Base-by-base conservation (phyloP, 2,113 vertebrate species). In the Hydropotes inermis region DNA sequence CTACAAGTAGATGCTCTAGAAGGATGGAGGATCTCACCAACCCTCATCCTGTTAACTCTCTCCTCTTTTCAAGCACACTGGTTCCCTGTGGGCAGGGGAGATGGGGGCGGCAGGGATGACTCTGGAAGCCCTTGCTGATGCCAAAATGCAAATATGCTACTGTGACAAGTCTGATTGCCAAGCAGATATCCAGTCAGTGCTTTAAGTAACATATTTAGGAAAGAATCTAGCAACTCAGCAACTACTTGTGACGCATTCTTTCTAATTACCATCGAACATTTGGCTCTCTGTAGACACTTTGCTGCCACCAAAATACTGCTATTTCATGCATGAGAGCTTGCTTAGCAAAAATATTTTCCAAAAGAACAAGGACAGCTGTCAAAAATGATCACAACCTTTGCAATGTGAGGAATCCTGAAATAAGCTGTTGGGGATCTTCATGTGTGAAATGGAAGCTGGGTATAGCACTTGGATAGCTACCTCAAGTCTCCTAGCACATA, bases 281-380 rank as follows among this genome's bases (percentile, higher is more conserved):
- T 97, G 95, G 28, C 43, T 6, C 2, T 54, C 74, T 81, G 39
- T 0, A 0, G 87, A 97, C 94, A 95, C 7, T 30, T 17, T 60
- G 91, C 87, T 96, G 92, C 95, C 97, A 74, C 95, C 11, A 0
- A 87, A 84, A 57, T 10, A 87, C 79, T 93, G 90, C 23, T 88
- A 28, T 89, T 97, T 92, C 79, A 96, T 36, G 64, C 52, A 93
- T 64, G 96, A 82, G 86, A 50, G 93, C 45, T 87, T 81, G 58
- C 74, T 96, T 95, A 96, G 86, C 95, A 95, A 96, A 97, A 98
- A 97, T 96, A 98, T 98, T 98, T 98, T 95, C 97, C 43, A 88
- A 86, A 94, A 87, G 96, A 98, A 95, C 61, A 92, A 98, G 14
- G 64, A 87, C 94, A 98, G 55, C 91, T 16, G 14, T 97, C 97